A percentile compares a stretch with the other conserved stretches of the same genome.
These are phyloP conservation scores for Porites evermanni DNA, from an alignment of 92 coral and sea anemone species.

Conservation along the genomic window DNA sequence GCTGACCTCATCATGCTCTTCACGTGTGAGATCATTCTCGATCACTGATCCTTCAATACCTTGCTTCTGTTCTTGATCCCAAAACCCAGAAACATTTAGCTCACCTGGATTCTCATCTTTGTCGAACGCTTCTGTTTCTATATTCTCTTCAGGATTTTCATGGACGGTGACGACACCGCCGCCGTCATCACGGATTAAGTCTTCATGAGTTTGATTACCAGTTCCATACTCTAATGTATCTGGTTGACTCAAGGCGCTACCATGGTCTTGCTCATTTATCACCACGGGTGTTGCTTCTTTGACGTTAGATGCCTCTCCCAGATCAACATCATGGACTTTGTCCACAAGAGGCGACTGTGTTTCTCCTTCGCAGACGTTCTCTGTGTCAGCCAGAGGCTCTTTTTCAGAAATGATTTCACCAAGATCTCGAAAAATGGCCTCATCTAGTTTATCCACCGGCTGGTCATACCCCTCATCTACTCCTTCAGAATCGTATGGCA, in stretches of 20 bases:
- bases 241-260: neutral
- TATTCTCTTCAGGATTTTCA: neutral
- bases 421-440: neutral
- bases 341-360: neutral
- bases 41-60: neutral
- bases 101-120: neutral
- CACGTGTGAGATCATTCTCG: neutral
- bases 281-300: neutral
- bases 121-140: neutral
- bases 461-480: neutral
- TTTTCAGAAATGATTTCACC: neutral
- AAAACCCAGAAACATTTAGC: constrained; percentile 1
- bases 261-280: neutral
- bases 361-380: neutral
- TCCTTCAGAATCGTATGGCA: neutral
- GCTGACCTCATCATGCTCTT: neutral
- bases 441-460: neutral
- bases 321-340: neutral
- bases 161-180: neutral
- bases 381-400: neutral
- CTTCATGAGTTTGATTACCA: neutral
- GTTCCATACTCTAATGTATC: neutral
- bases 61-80: neutral
- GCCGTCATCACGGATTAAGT: neutral
- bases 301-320: neutral